These are phyloP conservation scores for Tipula confusa DNA, from an alignment of 2,888 invertebrate genomes.

Conservation along the genomic window DNA sequence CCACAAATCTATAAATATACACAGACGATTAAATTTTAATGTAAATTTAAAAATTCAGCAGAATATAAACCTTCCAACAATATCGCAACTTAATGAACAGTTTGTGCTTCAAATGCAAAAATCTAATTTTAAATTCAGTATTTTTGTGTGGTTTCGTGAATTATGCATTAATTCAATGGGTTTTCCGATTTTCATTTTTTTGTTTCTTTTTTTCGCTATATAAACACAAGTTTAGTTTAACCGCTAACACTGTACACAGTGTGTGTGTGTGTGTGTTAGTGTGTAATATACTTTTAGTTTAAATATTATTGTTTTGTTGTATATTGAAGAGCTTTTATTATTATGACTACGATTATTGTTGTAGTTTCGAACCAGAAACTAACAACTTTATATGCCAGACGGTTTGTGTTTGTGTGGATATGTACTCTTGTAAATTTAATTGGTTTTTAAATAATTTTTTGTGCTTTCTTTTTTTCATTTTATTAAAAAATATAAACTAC, in stretches of 20 bases:
- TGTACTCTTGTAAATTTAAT: constrained; percentile 6
- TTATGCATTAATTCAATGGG: constrained; percentile 21
- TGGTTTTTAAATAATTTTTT: constrained; percentile 21
- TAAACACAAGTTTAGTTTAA: constrained; percentile 20
- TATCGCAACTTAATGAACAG: neutral
- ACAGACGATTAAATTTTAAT: constrained; percentile 3
- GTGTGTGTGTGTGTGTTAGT: neutral
- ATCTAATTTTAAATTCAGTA: neutral
- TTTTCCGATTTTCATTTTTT: neutral
- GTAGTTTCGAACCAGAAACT: neutral
- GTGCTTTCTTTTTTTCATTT: neutral
- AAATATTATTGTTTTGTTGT: neutral
- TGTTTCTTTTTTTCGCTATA: neutral
- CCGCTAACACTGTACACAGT: neutral
- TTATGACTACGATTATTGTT: neutral
- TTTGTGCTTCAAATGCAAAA: neutral
- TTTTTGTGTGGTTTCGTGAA: neutral
- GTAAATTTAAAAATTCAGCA: constrained; percentile 6
- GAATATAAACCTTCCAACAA: constrained; percentile 9
- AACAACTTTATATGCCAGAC: neutral
- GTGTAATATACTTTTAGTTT: neutral
- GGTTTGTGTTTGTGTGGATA: neutral
- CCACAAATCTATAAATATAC: neutral
- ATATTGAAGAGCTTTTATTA: neutral
- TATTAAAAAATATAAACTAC: neutral